Evolutionary conservation across 2,888 invertebrate species (phyloP).

Genomic region (Napeogenes inachia): DNA sequence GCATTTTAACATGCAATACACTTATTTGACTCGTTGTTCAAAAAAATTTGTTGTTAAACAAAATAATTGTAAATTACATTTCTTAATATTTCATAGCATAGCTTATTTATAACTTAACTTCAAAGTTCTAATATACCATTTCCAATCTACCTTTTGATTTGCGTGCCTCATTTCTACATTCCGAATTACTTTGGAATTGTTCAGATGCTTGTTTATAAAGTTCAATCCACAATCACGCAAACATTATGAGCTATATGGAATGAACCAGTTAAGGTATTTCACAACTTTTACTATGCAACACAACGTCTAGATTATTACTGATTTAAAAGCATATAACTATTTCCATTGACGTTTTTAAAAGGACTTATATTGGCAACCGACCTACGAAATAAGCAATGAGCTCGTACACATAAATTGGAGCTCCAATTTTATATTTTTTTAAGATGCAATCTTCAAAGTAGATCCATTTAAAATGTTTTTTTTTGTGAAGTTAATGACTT

Average conservation of each 20-base stretch:
- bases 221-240: constrained; percentile 21
- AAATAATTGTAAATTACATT: background rate
- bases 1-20: background rate
- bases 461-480: constrained; percentile 3
- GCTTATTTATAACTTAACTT: constrained; percentile 1
- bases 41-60: background rate
- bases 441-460: constrained; percentile 1
- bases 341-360: background rate
- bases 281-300: background rate
- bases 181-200: constrained; percentile 21
- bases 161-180: constrained; percentile 17
- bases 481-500: constrained; percentile 4
- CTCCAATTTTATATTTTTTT: background rate
- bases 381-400: background rate
- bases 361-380: background rate
- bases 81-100: background rate
- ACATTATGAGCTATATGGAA: constrained; percentile 18
- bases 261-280: constrained; percentile 1
- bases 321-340: background rate
- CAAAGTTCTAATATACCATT: constrained; percentile 8
- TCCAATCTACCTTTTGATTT: constrained; percentile 16
- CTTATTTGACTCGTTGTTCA: background rate
- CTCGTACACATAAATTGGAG: background rate
- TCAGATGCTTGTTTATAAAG: constrained; percentile 24
- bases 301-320: background rate